Conservation (phyloP, 2,888 invertebrate genomes). For the Hetaerina titia region DNA sequence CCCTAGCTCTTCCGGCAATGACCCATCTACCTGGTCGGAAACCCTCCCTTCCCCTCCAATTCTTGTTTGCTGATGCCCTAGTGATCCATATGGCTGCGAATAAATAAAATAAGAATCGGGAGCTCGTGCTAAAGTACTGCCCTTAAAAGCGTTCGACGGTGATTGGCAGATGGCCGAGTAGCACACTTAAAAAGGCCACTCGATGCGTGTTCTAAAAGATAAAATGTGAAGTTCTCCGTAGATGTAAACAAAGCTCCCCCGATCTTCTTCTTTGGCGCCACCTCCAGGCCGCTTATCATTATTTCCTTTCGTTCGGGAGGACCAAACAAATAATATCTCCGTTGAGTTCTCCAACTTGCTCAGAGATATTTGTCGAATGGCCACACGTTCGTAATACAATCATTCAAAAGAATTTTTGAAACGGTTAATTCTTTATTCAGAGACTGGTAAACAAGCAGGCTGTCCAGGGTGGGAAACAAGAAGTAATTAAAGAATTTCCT, state of each 20-base stretch:
- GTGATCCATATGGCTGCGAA: slow-evolving; percentile 36
- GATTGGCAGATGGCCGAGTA: slow-evolving; percentile 55
- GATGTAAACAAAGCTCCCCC: neutral
- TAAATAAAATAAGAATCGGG: neutral
- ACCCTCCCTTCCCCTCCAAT: neutral
- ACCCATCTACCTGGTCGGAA: slow-evolving; percentile 9
- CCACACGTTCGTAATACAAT: too few relatives aligned
- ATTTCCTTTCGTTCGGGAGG: too few relatives aligned
- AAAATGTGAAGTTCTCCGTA: neutral
- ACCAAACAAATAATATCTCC: too few relatives aligned
- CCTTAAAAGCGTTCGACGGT: neutral
- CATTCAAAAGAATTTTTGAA: too few relatives aligned
- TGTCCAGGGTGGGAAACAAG: too few relatives aligned
- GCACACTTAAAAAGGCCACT: neutral
- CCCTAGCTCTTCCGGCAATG: neutral
- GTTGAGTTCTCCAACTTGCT: too few relatives aligned
- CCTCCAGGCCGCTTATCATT: too few relatives aligned
- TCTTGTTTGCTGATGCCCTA: slow-evolving; percentile 1
- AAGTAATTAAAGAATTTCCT: too few relatives aligned
- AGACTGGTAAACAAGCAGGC: too few relatives aligned
- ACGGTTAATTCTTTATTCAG: too few relatives aligned
- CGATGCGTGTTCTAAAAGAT: neutral
- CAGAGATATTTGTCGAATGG: too few relatives aligned
- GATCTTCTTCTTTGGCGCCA: neutral
- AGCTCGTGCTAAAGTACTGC: neutral